phyloP scores from a whole-genome alignment of 2,888 invertebrate species.

The Spodoptera littoralis region DNA sequence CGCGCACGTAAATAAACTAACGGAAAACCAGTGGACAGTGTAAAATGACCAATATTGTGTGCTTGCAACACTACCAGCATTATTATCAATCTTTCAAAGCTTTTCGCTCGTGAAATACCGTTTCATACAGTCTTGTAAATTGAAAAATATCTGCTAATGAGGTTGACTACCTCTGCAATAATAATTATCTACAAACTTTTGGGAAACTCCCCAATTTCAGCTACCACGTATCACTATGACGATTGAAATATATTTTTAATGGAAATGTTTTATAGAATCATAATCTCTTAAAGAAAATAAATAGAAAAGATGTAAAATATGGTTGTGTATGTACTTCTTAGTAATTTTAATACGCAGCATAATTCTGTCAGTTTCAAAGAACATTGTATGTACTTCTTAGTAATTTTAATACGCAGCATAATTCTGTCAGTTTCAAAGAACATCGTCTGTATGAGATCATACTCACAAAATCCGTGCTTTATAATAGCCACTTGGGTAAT shows the following conservation, averaged over 20 bases:
- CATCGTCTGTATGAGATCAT: constrained; percentile 15
- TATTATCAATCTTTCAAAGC: constrained; percentile 28
- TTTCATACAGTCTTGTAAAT: background rate
- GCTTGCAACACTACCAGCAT: constrained; percentile 32
- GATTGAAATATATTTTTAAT: background rate
- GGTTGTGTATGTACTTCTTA: background rate
- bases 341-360: constrained; percentile 5
- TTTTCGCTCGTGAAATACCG: constrained; percentile 10
- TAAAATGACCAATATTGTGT: constrained; percentile 59
- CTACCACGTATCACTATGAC: background rate
- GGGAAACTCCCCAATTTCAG: constrained; percentile 6
- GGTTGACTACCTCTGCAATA: constrained; percentile 32
- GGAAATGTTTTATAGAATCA: too few species aligned
- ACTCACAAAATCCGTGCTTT: constrained; percentile 19
- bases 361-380: constrained; percentile 9
- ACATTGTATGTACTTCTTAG: constrained; percentile 3
- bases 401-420: constrained; percentile 6
- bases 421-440: constrained; percentile 10
- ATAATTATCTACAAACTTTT: constrained; percentile 21
- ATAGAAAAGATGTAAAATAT: too few species aligned
- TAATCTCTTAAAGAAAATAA: too few species aligned
- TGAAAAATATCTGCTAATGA: constrained; percentile 12
- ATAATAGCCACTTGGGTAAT: constrained; percentile 27
- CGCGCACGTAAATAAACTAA: constrained; percentile 70
- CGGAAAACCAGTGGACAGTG: constrained; percentile 68